These are phyloP conservation scores for Pseudochromis fuscus DNA, from an alignment of 2,797 vertebrate genomes.

Conservation along the genomic window DNA sequence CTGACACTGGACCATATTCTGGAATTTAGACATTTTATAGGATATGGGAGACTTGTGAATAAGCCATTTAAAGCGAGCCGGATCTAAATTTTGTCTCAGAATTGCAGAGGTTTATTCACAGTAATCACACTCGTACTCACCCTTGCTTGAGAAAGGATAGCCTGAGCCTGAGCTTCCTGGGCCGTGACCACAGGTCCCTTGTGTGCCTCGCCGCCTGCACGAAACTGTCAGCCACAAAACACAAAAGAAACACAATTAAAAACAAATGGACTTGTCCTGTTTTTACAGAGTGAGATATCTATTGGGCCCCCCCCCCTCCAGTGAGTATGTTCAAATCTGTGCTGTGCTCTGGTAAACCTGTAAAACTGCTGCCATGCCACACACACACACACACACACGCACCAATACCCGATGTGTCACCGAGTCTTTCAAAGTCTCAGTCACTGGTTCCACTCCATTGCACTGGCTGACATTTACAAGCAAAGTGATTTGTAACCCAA, in stretches of 20 bases:
- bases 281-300: slow-evolving; percentile 48
- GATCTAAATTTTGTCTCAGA: too few relatives aligned
- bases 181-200: slow-evolving; percentile 94
- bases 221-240: slow-evolving; percentile 87
- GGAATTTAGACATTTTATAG: slow-evolving; percentile 33
- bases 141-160: slow-evolving; percentile 96
- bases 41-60: slow-evolving; percentile 28
- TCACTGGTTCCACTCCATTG: slow-evolving; percentile 76
- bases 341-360: slow-evolving; percentile 22
- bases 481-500: slow-evolving; percentile 75
- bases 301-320: slow-evolving; percentile 12
- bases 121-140: slow-evolving; percentile 86
- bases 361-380: slow-evolving; percentile 57
- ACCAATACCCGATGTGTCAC: slow-evolving; percentile 62
- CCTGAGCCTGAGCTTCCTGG: slow-evolving; percentile 98
- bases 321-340: slow-evolving; percentile 40
- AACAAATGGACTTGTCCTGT: slow-evolving; percentile 43
- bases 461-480: slow-evolving; percentile 80
- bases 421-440: slow-evolving; percentile 60
- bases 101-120: not conserved
- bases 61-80: not conserved
- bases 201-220: slow-evolving; percentile 92
- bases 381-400: slow-evolving; percentile 1
- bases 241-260: slow-evolving; percentile 49
- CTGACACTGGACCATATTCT: slow-evolving; percentile 37